Percentiles rank a stretch among this genome's conserved stretches.
phyloP scores from a whole-genome alignment of 2,797 vertebrate species.

The Craterocephalus amniculus region DNA sequence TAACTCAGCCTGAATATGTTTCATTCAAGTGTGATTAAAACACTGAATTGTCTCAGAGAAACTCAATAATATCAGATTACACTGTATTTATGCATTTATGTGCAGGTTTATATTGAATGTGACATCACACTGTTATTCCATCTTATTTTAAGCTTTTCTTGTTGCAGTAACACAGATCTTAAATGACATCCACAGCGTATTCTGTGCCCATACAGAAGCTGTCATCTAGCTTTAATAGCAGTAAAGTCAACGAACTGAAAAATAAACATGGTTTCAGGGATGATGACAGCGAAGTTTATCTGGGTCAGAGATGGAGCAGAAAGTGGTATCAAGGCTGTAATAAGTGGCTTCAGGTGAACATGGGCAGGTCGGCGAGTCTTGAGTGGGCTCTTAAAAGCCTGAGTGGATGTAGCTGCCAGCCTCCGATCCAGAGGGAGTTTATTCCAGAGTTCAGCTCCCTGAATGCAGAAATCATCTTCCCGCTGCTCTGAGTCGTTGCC shows the following conservation, averaged over 20 bases:
- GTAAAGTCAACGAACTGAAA: not conserved
- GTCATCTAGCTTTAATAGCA: not conserved
- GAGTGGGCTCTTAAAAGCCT: conserved; percentile 52
- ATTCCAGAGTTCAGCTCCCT: conserved; percentile 53
- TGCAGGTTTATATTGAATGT: not conserved
- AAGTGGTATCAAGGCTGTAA: conserved; percentile 18
- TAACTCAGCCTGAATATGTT: too few relatives aligned
- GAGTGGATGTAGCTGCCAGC: conserved; percentile 41
- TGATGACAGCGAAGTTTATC: conserved; percentile 2
- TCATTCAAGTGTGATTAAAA: too few relatives aligned
- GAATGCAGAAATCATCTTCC: conserved; percentile 19
- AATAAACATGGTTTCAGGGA: not conserved
- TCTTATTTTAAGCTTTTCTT: not conserved
- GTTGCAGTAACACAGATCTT: not conserved
- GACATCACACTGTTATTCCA: too few relatives aligned
- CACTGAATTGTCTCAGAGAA: not conserved
- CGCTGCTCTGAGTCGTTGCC: not conserved
- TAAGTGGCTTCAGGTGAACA: conserved; percentile 44
- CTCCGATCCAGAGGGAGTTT: conserved; percentile 55
- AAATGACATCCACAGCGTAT: not conserved
- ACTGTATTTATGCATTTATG: not conserved
- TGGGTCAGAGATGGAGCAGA: conserved; percentile 13
- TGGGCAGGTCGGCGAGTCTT: conserved; percentile 19
- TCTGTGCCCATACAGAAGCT: not conserved
- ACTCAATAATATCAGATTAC: not conserved